These are phyloP conservation scores for Molossus molossus DNA, from an alignment of 2,797 vertebrate genomes.

Conservation along the genomic window DNA sequence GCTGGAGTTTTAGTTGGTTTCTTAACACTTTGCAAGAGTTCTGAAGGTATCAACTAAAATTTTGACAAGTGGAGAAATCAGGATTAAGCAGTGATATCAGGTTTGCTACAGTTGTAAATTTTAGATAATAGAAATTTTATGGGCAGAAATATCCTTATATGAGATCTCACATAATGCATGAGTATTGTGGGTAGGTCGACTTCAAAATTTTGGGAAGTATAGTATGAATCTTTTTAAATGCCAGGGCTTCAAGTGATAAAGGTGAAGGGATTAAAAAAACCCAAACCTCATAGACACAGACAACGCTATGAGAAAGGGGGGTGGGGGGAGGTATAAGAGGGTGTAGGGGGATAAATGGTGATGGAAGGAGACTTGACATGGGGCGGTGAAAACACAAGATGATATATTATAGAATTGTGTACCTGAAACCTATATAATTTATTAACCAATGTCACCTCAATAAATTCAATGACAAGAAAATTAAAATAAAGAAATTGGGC, in stretches of 20 bases:
- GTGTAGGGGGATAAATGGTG: neutral
- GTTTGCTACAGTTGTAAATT: constrained; percentile 47
- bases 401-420: neutral
- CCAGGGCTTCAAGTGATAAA: neutral
- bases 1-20: constrained; percentile 53
- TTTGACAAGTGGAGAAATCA: constrained; percentile 60
- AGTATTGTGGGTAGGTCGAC: neutral
- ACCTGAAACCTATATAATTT: neutral
- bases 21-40: constrained; percentile 41
- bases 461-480: neutral
- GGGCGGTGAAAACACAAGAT: neutral
- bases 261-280: neutral
- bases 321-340: neutral
- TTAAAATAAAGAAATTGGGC: neutral
- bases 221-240: neutral
- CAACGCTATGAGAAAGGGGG: neutral
- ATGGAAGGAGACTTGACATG: neutral
- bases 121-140: constrained; percentile 34
- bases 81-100: neutral
- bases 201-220: constrained; percentile 14
- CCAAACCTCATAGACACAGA: neutral
- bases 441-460: neutral
- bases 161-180: neutral
- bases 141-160: neutral
- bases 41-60: constrained; percentile 52